Evolutionary conservation across 53 echinoderm and acorn worm species (phyloP).

Genomic region (Zoroaster sp.): DNA sequence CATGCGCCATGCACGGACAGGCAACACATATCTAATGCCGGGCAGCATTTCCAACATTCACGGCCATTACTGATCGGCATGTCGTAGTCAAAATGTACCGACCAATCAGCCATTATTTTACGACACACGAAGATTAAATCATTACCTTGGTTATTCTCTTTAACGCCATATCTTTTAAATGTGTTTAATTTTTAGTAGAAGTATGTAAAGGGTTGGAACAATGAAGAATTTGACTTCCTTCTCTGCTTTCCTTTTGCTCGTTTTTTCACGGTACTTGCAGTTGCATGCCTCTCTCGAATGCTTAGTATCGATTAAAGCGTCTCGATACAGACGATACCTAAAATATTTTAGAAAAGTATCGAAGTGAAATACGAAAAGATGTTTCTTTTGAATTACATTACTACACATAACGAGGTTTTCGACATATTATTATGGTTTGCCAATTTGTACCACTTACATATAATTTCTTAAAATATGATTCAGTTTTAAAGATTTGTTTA

Average conservation of each 20-base stretch:
- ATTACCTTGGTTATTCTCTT: slow-evolving; percentile 88
- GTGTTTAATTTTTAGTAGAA: slow-evolving; percentile 8
- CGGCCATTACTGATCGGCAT: background rate
- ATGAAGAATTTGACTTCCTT: slow-evolving; percentile 40
- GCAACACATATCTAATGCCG: background rate
- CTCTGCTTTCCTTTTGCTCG: background rate
- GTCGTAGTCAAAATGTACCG: background rate
- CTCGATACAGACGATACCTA: background rate
- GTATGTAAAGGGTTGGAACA: slow-evolving; percentile 14
- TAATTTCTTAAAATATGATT: no score
- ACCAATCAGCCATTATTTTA: background rate
- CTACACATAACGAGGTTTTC: no score
- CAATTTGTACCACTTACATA: no score
- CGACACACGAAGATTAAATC: slow-evolving; percentile 14
- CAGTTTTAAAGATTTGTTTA: no score
- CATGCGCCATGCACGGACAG: background rate
- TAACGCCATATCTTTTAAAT: slow-evolving; percentile 66
- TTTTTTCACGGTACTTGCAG: background rate
- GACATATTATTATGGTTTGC: no score
- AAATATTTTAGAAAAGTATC: background rate
- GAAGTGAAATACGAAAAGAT: no score
- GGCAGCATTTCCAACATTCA: background rate
- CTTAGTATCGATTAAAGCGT: slow-evolving; percentile 10
- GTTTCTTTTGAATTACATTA: no score
- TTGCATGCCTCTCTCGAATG: slow-evolving; percentile 18